A percentile compares a stretch with the other conserved stretches of the same genome.
These are phyloP conservation scores for Olivierus martensii DNA, from an alignment of 1,140 invertebrate species.

Conservation along the genomic window DNA sequence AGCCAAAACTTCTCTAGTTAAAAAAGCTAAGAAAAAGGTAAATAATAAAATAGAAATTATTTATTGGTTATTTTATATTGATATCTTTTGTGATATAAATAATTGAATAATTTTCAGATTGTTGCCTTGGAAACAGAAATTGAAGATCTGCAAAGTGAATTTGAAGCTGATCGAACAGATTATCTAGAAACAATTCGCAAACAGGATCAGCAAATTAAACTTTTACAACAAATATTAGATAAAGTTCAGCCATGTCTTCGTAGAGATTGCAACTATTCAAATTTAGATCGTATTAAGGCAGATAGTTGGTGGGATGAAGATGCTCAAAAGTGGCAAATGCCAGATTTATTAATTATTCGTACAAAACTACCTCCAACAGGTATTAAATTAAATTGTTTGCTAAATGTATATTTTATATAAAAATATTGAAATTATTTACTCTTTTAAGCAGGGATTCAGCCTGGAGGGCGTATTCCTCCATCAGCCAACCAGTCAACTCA, in stretches of 20 bases:
- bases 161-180: conserved; percentile 66
- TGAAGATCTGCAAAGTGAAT: conserved; percentile 63
- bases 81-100: not conserved
- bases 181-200: conserved; percentile 69
- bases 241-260: conserved; percentile 54
- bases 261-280: conserved; percentile 58
- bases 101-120: conserved; percentile 28
- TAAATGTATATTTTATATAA: not conserved
- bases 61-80: not conserved
- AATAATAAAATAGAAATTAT: not conserved
- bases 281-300: conserved; percentile 49
- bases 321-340: conserved; percentile 52
- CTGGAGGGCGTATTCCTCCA: conserved; percentile 3
- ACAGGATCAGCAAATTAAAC: conserved; percentile 54
- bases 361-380: conserved; percentile 46
- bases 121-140: conserved; percentile 55
- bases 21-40: conserved; percentile 52
- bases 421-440: not conserved
- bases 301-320: conserved; percentile 66
- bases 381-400: not conserved
- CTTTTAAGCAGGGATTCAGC: conserved; percentile 8
- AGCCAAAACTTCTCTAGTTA: conserved; percentile 51
- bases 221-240: conserved; percentile 52
- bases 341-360: conserved; percentile 45
- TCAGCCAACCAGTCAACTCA: not conserved